phyloP scores from a whole-genome alignment of 2,888 invertebrate species.

The Sarcophaga variegata region DNA sequence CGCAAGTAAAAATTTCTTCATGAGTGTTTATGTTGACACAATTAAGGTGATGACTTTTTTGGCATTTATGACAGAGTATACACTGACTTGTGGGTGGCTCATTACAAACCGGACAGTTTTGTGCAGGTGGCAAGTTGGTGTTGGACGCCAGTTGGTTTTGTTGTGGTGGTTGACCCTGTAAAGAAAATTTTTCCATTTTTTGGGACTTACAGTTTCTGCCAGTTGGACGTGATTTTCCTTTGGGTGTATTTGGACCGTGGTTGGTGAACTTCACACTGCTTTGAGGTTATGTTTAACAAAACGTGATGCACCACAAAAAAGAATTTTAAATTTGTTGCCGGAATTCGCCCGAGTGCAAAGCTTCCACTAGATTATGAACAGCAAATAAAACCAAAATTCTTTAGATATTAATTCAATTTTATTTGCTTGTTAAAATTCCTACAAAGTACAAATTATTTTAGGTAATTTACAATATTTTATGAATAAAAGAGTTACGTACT shows the following conservation, averaged over 20 bases:
- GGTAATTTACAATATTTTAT: too few species aligned
- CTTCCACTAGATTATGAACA: neutral
- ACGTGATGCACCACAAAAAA: neutral
- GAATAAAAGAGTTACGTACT: too few species aligned
- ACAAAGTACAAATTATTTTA: too few species aligned
- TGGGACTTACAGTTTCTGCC: slow-evolving; percentile 20
- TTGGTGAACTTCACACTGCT: neutral
- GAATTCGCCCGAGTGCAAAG: neutral
- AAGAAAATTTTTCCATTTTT: slow-evolving; percentile 9
- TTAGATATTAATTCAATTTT: too few species aligned
- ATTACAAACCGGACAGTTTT: slow-evolving; percentile 20
- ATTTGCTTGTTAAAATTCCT: too few species aligned
- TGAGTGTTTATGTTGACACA: slow-evolving; percentile 3
- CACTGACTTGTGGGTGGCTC: neutral
- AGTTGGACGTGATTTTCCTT: neutral
- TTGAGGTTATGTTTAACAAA: neutral
- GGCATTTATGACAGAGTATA: slow-evolving; percentile 1
- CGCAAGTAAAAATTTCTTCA: slow-evolving; percentile 8
- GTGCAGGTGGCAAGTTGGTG: neutral
- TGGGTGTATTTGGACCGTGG: neutral
- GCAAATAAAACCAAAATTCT: too few species aligned
- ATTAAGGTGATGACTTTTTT: slow-evolving; percentile 12
- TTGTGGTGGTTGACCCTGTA: slow-evolving; percentile 32
- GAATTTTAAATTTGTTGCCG: neutral
- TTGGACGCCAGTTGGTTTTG: neutral